These are phyloP conservation scores for Luidia sarsii DNA, from an alignment of 53 echinoderm and acorn worm species.

Conservation along the genomic window DNA sequence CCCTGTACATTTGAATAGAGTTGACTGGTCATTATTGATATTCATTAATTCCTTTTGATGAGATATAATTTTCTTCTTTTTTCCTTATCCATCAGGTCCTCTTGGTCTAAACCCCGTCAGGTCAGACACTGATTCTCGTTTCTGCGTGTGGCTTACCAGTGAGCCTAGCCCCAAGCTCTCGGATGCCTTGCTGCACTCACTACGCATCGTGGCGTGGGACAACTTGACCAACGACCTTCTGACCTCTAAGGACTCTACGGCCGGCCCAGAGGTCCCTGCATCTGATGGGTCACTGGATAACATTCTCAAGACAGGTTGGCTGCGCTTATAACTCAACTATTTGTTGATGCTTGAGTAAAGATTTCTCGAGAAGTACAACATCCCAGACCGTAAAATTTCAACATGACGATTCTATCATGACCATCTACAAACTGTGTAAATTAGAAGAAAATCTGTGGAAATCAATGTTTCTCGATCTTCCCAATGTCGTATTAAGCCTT, in stretches of 20 bases:
- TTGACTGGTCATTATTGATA: no score
- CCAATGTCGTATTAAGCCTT: no score
- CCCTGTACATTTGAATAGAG: no score
- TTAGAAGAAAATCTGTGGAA: no score
- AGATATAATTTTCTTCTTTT: neutral
- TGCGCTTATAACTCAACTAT: no score
- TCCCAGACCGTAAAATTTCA: no score
- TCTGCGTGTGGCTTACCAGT: constrained; percentile 95
- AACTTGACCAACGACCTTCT: constrained; percentile 59
- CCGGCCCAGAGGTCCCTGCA: constrained; percentile 12
- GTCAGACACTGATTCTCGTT: constrained; percentile 63
- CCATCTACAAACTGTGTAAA: no score
- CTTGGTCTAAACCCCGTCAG: constrained; percentile 76
- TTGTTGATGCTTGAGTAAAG: no score
- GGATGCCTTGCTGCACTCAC: constrained; percentile 68
- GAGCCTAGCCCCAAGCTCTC: constrained; percentile 76
- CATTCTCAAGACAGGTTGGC: constrained; percentile 82
- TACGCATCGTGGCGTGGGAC: constrained; percentile 87
- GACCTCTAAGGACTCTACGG: neutral
- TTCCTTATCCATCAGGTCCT: constrained; percentile 80
- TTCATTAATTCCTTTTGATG: no score
- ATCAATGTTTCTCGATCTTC: no score
- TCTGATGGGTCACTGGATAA: constrained; percentile 59
- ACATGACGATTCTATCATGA: no score
- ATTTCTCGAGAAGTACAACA: no score